Percentiles rank a stretch among this genome's conserved stretches.
phyloP scores from a whole-genome alignment of 2,888 invertebrate species.

The Diachrysia chrysitis region DNA sequence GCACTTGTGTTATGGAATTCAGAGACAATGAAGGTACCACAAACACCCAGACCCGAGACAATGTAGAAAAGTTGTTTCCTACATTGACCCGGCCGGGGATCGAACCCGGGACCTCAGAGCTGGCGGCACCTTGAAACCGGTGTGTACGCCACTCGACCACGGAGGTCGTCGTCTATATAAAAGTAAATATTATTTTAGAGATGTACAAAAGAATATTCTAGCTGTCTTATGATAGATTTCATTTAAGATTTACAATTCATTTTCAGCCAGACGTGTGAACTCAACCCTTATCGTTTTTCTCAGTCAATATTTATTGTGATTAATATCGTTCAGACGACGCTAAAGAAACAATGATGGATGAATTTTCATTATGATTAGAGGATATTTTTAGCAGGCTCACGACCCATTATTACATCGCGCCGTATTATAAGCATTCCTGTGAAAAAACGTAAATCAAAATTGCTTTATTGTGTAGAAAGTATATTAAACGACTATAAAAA shows the following conservation, averaged over 20 bases:
- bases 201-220: too few species aligned
- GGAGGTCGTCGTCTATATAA: too few species aligned
- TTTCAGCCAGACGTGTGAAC: neutral
- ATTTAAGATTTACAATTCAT: neutral
- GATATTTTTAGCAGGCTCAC: neutral
- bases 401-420: neutral
- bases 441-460: neutral
- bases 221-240: neutral
- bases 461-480: slow-evolving; percentile 4
- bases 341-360: neutral
- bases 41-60: too few species aligned
- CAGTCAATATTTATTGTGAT: neutral
- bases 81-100: too few species aligned
- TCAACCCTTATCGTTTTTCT: neutral
- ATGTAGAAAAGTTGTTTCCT: too few species aligned
- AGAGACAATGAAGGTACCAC: too few species aligned
- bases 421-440: neutral
- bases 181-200: too few species aligned
- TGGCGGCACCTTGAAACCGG: too few species aligned
- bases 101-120: too few species aligned
- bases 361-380: neutral
- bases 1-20: too few species aligned
- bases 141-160: too few species aligned
- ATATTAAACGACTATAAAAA: neutral
- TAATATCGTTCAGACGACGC: neutral